A percentile compares a stretch with the other conserved stretches of the same genome.
Conservation (phyloP, 2,113 vertebrate species). For the Jacana jacana region DNA sequence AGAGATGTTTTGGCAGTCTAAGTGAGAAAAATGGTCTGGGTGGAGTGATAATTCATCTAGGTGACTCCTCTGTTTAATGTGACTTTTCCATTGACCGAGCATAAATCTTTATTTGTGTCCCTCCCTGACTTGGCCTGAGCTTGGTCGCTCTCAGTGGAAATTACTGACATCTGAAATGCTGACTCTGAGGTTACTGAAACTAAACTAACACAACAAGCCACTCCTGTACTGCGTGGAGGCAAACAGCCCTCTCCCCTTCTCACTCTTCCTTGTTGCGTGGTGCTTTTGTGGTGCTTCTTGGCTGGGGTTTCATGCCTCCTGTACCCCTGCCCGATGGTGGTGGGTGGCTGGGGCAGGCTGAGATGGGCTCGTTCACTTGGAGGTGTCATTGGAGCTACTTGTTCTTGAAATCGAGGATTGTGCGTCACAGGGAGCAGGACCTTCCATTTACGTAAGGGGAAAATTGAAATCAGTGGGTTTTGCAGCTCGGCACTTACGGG, state of each 20-base stretch:
- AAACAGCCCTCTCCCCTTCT: neutral
- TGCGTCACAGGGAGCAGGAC: neutral
- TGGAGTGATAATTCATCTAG: neutral
- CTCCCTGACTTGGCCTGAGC: neutral
- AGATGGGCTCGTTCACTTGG: neutral
- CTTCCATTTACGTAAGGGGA: constrained; percentile 39
- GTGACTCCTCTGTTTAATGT: neutral
- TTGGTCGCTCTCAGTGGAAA: constrained; percentile 34
- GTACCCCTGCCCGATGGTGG: neutral
- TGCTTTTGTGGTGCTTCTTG: neutral
- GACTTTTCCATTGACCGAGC: neutral
- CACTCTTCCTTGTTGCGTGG: neutral
- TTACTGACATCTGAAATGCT: constrained; percentile 43
- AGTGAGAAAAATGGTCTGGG: neutral
- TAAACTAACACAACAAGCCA: neutral
- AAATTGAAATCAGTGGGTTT: neutral
- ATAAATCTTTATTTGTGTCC: neutral
- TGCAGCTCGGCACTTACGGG: neutral
- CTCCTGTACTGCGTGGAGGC: neutral
- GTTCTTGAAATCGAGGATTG: neutral
- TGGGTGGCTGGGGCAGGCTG: neutral
- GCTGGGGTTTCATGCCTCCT: neutral
- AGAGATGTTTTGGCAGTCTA: neutral
- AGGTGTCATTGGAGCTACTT: neutral
- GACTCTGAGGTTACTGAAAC: constrained; percentile 55